Evolutionary conservation across 2,113 vertebrate species (phyloP).

Genomic region (Corythornis madagascariensis): DNA sequence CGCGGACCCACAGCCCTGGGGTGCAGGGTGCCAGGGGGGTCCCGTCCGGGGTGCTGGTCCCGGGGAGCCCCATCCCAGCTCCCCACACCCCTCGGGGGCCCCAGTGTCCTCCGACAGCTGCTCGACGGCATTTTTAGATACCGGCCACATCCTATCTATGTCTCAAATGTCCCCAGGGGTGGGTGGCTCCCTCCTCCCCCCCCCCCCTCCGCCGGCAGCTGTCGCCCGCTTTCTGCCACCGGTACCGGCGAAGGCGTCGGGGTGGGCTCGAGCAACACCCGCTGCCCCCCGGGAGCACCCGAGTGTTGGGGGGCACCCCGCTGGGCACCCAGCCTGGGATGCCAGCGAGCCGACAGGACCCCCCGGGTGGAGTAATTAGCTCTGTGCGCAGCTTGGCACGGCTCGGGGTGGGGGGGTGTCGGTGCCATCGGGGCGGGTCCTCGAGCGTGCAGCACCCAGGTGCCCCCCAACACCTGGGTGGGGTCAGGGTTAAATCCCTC

Average conservation of each 20-base stretch:
- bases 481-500: constrained; percentile 13
- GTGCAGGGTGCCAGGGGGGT: neutral
- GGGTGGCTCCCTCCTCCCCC: neutral
- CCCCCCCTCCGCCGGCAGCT: neutral
- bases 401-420: neutral
- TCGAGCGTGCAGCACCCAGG: neutral
- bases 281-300: neutral
- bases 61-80: neutral
- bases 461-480: constrained; percentile 32
- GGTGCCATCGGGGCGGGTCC: accelerated
- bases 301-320: neutral
- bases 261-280: neutral
- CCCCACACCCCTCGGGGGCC: neutral
- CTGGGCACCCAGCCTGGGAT: neutral
- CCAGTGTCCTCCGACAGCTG: constrained; percentile 24
- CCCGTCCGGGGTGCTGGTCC: neutral
- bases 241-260: accelerated
- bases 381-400: too few species aligned
- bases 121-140: constrained; percentile 50
- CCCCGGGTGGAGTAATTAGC: neutral
- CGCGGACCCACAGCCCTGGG: accelerated
- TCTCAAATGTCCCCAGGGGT: constrained; percentile 35
- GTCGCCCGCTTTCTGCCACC: neutral
- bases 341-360: neutral
- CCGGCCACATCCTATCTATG: neutral